These are phyloP conservation scores for Dendrolimus pini DNA, from an alignment of 2,888 invertebrate genomes.

Conservation along the genomic window DNA sequence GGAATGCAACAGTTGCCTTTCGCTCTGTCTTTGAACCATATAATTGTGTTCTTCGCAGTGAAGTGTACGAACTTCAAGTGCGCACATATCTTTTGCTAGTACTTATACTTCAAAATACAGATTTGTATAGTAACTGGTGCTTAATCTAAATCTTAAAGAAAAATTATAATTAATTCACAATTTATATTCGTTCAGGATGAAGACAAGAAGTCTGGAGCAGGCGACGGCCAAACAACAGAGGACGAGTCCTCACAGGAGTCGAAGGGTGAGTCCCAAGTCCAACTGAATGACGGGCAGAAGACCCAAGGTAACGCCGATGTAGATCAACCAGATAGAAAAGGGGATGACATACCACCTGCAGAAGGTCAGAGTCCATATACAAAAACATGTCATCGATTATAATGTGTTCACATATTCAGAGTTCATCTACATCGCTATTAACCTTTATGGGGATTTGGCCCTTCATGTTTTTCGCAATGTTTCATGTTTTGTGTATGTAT, in stretches of 20 bases:
- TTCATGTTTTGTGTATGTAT: slow-evolving; percentile 5
- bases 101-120: too few relatives aligned
- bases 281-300: slow-evolving; percentile 26
- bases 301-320: slow-evolving; percentile 62
- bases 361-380: slow-evolving; percentile 43
- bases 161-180: too few relatives aligned
- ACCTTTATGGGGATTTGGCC: slow-evolving; percentile 36
- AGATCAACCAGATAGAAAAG: slow-evolving; percentile 48
- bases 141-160: too few relatives aligned
- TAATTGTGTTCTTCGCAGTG: too few relatives aligned
- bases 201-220: slow-evolving; percentile 68
- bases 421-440: slow-evolving; percentile 67
- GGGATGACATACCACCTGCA: slow-evolving; percentile 24
- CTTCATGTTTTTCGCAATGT: slow-evolving; percentile 10
- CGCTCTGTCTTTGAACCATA: too few relatives aligned
- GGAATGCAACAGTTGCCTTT: too few relatives aligned
- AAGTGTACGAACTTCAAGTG: too few relatives aligned
- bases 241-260: slow-evolving; percentile 75
- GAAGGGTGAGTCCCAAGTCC: slow-evolving; percentile 59
- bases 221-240: slow-evolving; percentile 68
- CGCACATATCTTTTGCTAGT: too few relatives aligned
- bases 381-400: slow-evolving; percentile 13
- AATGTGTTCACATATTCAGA: slow-evolving; percentile 30
- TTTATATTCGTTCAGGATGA: slow-evolving; percentile 49
- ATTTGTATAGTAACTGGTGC: too few relatives aligned